phyloP scores from a whole-genome alignment of 2,797 vertebrate genomes.

The Aselliscus stoliczkanus region DNA sequence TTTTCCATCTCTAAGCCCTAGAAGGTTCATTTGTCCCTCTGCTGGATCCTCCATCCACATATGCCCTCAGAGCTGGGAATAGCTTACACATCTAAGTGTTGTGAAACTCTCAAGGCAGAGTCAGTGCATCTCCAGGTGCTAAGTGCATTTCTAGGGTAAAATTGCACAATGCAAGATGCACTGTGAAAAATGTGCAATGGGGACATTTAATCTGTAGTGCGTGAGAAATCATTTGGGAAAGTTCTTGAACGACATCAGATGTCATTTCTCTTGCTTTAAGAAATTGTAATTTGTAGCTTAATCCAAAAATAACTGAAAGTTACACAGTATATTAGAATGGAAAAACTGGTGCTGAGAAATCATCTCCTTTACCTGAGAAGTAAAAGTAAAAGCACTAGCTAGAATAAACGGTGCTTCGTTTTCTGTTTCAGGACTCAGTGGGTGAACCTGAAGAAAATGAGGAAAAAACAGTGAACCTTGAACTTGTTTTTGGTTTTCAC shows the following conservation, averaged over 20 bases:
- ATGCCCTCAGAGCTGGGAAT: not conserved
- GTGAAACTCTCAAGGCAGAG: not conserved
- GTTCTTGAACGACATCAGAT: not conserved
- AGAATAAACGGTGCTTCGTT: conserved; percentile 32
- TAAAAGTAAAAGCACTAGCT: not conserved
- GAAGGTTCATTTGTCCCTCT: not conserved
- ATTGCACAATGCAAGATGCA: not conserved
- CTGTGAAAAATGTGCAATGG: not conserved
- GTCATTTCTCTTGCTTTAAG: not conserved
- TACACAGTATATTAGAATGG: not conserved
- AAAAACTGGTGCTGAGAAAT: not conserved
- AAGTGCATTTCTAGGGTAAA: not conserved
- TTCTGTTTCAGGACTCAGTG: conserved; percentile 79
- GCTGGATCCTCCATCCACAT: not conserved
- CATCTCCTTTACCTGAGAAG: not conserved
- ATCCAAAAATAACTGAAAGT: not conserved
- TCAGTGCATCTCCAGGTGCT: not conserved
- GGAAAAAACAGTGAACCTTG: conserved; percentile 85
- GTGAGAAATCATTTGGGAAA: not conserved
- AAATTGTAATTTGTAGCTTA: not conserved
- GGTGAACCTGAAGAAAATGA: conserved; percentile 81
- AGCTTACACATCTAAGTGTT: not conserved
- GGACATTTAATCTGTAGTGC: not conserved
- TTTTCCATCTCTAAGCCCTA: not conserved
- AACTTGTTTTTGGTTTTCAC: conserved; percentile 97